Conservation (phyloP, 2,797 vertebrate genomes). For the Diplodus puntazzo region DNA sequence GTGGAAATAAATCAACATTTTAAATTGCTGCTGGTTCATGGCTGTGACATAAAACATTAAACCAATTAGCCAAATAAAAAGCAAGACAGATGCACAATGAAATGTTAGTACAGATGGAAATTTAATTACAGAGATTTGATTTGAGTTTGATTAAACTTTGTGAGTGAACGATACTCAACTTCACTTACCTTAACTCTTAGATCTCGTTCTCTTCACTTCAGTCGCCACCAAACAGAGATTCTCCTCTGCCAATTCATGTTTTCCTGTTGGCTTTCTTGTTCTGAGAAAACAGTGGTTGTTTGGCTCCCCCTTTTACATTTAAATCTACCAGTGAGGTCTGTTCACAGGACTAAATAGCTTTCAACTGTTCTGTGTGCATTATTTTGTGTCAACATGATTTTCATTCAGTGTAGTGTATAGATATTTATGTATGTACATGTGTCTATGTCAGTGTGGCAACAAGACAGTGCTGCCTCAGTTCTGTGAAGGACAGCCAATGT, state of each 20-base stretch:
- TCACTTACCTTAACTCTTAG: background rate
- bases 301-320: background rate
- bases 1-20: background rate
- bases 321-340: background rate
- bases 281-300: background rate
- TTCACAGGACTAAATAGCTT: too few relatives aligned
- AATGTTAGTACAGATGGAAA: background rate
- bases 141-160: background rate
- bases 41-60: background rate
- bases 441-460: slow-evolving; percentile 85
- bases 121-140: background rate
- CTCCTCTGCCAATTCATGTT: background rate
- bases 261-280: background rate
- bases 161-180: background rate
- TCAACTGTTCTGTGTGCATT: background rate
- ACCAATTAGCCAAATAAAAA: background rate
- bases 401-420: background rate
- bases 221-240: background rate
- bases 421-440: background rate
- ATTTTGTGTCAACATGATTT: background rate
- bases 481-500: slow-evolving; percentile 90
- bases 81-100: background rate
- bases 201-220: background rate
- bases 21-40: background rate
- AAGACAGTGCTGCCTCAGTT: slow-evolving; percentile 91